Evolutionary conservation across 2,888 invertebrate species (phyloP), one percentile per base, ranked within the genome.

Genomic region (Diadromus collaris): DNA sequence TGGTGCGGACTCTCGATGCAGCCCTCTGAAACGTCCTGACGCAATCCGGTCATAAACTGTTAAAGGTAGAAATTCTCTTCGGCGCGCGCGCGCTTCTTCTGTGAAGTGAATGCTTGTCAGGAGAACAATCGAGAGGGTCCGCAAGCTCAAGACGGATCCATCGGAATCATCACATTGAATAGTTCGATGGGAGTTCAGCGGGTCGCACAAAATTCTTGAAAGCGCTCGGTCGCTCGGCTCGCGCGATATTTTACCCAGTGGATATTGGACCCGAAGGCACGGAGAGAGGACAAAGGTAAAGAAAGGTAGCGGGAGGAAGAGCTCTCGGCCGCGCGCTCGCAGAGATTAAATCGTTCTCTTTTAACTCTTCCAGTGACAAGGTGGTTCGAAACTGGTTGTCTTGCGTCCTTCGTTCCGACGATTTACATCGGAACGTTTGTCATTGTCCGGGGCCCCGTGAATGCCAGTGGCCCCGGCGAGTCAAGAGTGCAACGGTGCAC

Each of bases 351-450:
- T 80, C 74, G 79, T 71, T 81, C 69, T 54, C 71, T 76, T 80
- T 80, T 38, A 75, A 65, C 73, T 69, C 69, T 73, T 71, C 72
- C 79, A 80, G 78, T 78, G 74, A 75, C 75, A 72, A 79, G 78
- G 78, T 79, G 69, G 75, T 74, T 81, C 79, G 78, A 76, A 81
- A 76, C 73, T 51, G 76, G 64, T 65, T 76, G 75, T 63, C 73
- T 80, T 77, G 75, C 75, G 78, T 80, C 79, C 79, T 79, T 64
- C 71, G 79, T 79, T 77, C 61, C 78, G 74, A 75, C 67, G 76
- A 85, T 82, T 83, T 83, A 82, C 82, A 83, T 80, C 79, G 76
- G 60, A 73, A 82, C 81, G 82, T 85, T 82, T 83, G 83, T 83
- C 83, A 82, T 82, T 84, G 83, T 85, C 81, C 76, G 61, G 74